Conservation (phyloP, 1,140 invertebrate genomes). For the Dendrolimus punctatus region DNA sequence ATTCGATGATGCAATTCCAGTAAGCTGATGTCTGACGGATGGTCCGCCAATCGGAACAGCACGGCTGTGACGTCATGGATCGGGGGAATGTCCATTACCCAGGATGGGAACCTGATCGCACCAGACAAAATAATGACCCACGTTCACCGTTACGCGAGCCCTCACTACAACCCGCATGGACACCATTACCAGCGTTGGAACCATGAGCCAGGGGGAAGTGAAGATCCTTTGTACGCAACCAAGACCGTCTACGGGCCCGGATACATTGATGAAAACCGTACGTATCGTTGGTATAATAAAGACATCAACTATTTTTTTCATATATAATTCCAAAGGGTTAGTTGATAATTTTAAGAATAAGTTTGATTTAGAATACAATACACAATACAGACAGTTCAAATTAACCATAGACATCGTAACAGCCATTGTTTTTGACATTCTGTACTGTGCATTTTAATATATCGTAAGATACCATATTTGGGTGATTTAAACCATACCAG, state of each 20-base stretch:
- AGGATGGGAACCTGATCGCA: constrained; percentile 63
- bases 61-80: constrained; percentile 60
- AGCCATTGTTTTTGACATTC: constrained; percentile 40
- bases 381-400: constrained; percentile 39
- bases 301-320: constrained; percentile 36
- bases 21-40: constrained; percentile 66
- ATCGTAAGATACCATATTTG: constrained; percentile 22
- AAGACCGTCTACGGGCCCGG: constrained; percentile 65
- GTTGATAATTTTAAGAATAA: constrained; percentile 7
- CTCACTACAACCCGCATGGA: constrained; percentile 62
- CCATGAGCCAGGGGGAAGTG: constrained; percentile 61
- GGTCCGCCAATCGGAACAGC: constrained; percentile 52
- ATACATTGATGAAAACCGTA: constrained; percentile 69
- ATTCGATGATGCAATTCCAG: constrained; percentile 66
- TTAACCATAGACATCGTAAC: constrained; percentile 70
- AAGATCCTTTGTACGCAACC: constrained; percentile 59
- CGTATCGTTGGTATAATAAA: constrained; percentile 41
- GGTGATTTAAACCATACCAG: constrained; percentile 24
- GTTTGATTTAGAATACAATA: constrained; percentile 9
- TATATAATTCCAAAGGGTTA: not conserved
- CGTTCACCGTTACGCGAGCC: constrained; percentile 61
- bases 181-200: constrained; percentile 61
- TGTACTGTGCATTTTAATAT: constrained; percentile 41
- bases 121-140: constrained; percentile 65
- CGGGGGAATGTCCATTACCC: constrained; percentile 67